These are phyloP conservation scores for Sardina pilchardus DNA, from an alignment of 2,113 vertebrate genomes.

Conservation along the genomic window DNA sequence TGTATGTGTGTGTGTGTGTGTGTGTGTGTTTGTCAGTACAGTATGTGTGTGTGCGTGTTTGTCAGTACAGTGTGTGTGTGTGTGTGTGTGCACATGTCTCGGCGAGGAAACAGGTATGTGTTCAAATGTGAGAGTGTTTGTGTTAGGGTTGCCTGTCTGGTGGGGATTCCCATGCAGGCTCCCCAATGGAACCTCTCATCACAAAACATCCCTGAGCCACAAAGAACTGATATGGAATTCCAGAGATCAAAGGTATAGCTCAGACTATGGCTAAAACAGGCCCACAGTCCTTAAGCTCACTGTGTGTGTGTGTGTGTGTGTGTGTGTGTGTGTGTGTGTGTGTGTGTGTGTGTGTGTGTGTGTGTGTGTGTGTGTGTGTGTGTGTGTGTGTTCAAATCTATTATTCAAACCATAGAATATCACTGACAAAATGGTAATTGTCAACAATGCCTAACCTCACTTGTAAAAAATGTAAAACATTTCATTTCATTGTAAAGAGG, in stretches of 20 bases:
- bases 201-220: constrained; percentile 56
- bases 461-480: too few species aligned
- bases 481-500: too few species aligned
- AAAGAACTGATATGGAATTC: constrained; percentile 55
- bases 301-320: neutral
- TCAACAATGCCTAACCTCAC: too few species aligned
- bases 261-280: too few species aligned
- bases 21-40: neutral
- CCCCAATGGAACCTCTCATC: constrained; percentile 58
- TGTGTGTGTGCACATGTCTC: constrained; percentile 1
- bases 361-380: neutral
- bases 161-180: constrained; percentile 68
- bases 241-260: constrained; percentile 58
- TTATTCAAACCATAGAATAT: neutral
- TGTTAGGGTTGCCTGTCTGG: constrained; percentile 47
- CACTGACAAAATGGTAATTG: too few species aligned
- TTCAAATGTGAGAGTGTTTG: constrained; percentile 26
- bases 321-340: neutral
- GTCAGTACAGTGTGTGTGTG: neutral
- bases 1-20: constrained; percentile 35
- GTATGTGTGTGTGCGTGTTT: constrained; percentile 3
- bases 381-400: neutral
- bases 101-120: constrained; percentile 8
- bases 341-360: constrained; percentile 6
- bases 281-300: too few species aligned